Evolutionary conservation across 2,888 invertebrate species (phyloP).

Genomic region (Apeira syringaria): DNA sequence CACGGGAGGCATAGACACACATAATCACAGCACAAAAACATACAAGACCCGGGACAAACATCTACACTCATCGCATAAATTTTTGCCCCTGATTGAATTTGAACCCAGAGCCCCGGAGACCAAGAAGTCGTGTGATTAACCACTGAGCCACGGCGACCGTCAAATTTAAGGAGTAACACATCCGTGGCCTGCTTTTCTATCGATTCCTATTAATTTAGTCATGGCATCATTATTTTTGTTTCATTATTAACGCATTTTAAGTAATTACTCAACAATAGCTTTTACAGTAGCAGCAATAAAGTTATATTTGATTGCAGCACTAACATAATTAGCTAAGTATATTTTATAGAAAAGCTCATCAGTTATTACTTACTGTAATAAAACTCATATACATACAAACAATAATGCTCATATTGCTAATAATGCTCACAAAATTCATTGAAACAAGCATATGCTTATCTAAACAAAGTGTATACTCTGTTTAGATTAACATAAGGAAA

Average conservation of each 20-base stretch:
- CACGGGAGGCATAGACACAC: too few relatives aligned
- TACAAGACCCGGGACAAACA: too few relatives aligned
- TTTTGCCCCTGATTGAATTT: too few relatives aligned
- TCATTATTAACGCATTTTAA: neutral
- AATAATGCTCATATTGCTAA: conserved; percentile 3
- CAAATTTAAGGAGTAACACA: too few relatives aligned
- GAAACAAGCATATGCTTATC: too few relatives aligned
- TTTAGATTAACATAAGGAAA: conserved; percentile 9
- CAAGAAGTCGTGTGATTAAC: too few relatives aligned
- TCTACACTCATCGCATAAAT: too few relatives aligned
- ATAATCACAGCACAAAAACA: too few relatives aligned
- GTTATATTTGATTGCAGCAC: neutral
- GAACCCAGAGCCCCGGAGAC: too few relatives aligned
- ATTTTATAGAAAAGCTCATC: neutral
- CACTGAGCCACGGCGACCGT: too few relatives aligned
- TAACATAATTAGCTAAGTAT: neutral
- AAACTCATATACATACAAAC: too few relatives aligned
- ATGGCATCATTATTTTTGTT: neutral
- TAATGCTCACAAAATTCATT: conserved; percentile 6
- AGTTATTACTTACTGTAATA: neutral
- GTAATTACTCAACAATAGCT: conserved; percentile 2
- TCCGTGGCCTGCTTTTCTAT: neutral
- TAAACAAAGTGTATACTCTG: conserved; percentile 4
- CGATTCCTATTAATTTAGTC: neutral
- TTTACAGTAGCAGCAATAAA: neutral